phyloP scores from a whole-genome alignment of 2,888 invertebrate genomes.

The Oscheius myriophilus region DNA sequence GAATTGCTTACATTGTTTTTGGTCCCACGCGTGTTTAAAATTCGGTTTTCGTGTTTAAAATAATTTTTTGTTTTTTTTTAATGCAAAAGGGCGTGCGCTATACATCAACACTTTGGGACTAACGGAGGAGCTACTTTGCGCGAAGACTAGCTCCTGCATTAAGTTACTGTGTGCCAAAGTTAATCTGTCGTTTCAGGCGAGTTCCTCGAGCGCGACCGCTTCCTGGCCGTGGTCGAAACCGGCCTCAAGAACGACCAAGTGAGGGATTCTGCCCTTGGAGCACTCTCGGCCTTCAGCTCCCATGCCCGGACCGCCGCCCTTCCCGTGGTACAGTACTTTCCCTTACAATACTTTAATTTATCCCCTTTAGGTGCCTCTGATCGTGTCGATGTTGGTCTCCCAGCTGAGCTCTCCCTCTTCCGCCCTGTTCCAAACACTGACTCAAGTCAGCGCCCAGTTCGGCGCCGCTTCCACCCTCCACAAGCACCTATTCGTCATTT shows the following conservation, averaged over 20 bases:
- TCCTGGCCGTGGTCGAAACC: conserved; percentile 18
- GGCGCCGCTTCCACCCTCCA: conserved; percentile 43
- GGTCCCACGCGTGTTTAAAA: too few species aligned
- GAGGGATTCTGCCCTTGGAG: background rate
- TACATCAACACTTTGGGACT: too few species aligned
- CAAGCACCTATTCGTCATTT: conserved; percentile 49
- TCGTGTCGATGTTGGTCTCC: conserved; percentile 38
- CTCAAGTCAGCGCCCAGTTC: conserved; percentile 31
- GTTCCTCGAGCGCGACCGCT: conserved; percentile 8
- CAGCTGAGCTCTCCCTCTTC: conserved; percentile 34
- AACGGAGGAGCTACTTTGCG: too few species aligned
- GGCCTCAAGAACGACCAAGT: conserved; percentile 4
- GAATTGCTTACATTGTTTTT: too few species aligned
- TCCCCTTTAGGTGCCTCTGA: conserved; percentile 34
- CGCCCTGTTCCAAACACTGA: conserved; percentile 35
- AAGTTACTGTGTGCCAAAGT: background rate
- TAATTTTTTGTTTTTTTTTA: too few species aligned
- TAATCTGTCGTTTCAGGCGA: conserved; percentile 8
- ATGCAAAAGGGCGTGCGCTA: too few species aligned
- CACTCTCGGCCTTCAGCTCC: conserved; percentile 1
- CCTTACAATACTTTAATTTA: background rate
- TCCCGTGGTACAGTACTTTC: conserved; percentile 6
- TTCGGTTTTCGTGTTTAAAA: too few species aligned
- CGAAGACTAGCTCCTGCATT: too few species aligned
- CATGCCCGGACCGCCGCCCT: conserved; percentile 3